phyloP scores from a whole-genome alignment of 92 coral and sea anemone species.

The Montipora capitata region DNA sequence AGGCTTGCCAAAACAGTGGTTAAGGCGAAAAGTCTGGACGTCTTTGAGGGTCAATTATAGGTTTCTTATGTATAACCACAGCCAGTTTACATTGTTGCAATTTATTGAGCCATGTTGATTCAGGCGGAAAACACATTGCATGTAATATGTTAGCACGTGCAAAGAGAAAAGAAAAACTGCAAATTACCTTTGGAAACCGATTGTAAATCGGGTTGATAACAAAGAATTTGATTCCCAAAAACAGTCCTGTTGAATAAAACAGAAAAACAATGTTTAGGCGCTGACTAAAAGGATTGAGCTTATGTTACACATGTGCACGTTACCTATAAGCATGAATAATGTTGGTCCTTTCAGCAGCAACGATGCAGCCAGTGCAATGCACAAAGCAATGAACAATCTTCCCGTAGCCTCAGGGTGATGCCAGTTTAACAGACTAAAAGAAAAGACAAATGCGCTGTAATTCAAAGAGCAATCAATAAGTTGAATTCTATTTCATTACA shows the following conservation, averaged over 20 bases:
- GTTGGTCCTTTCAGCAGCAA: constrained; percentile 82
- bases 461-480: no score
- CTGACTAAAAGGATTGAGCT: background rate
- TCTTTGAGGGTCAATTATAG: no score
- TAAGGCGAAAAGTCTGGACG: no score
- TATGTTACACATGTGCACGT: background rate
- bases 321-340: constrained; percentile 88
- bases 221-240: constrained; percentile 89
- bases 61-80: no score
- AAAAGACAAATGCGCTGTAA: background rate
- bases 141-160: no score
- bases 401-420: constrained; percentile 85
- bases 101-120: no score
- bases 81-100: no score
- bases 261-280: background rate
- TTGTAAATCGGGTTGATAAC: constrained; percentile 78
- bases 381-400: constrained; percentile 73
- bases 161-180: background rate
- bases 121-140: no score
- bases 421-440: constrained; percentile 88
- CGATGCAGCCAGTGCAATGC: constrained; percentile 77
- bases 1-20: no score
- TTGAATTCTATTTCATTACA: no score
- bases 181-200: constrained; percentile 94
- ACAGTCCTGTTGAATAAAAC: constrained; percentile 67